Conservation (phyloP, 2,113 vertebrate species). For the Stegastes partitus region DNA sequence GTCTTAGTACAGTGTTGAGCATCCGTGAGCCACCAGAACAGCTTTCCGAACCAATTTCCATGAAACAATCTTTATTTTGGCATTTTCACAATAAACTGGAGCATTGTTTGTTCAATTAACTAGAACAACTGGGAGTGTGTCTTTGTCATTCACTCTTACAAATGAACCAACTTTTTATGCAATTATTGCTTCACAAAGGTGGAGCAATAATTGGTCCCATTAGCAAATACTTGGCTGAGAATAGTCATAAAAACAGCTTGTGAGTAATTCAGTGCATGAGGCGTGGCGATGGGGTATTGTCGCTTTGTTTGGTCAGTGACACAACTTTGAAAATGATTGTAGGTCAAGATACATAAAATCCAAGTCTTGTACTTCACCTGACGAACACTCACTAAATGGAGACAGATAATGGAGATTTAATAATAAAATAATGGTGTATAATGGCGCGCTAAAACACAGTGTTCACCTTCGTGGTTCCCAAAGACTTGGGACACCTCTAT, state of each 20-base stretch:
- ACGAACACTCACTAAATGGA: no score
- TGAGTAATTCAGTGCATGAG: background rate
- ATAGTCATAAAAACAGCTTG: constrained; percentile 3
- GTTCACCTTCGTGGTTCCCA: no score
- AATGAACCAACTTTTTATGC: background rate
- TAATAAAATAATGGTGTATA: no score
- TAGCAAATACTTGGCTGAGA: background rate
- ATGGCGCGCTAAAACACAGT: no score
- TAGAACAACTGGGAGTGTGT: constrained; percentile 21
- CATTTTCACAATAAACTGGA: background rate
- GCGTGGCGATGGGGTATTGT: background rate
- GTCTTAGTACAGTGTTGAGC: no score
- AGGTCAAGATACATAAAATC: background rate
- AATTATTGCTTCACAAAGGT: background rate
- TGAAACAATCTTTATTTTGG: constrained; percentile 5
- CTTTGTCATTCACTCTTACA: background rate
- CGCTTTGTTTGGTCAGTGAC: background rate
- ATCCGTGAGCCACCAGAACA: no score
- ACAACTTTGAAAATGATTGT: constrained; percentile 9
- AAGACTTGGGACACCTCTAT: background rate
- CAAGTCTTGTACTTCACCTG: background rate
- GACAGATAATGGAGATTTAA: no score
- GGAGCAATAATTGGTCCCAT: constrained; percentile 10
- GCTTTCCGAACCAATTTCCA: background rate
- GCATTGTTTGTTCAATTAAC: background rate